Conservation (phyloP, 1,140 invertebrate species). For the Microplitis demolitor region DNA sequence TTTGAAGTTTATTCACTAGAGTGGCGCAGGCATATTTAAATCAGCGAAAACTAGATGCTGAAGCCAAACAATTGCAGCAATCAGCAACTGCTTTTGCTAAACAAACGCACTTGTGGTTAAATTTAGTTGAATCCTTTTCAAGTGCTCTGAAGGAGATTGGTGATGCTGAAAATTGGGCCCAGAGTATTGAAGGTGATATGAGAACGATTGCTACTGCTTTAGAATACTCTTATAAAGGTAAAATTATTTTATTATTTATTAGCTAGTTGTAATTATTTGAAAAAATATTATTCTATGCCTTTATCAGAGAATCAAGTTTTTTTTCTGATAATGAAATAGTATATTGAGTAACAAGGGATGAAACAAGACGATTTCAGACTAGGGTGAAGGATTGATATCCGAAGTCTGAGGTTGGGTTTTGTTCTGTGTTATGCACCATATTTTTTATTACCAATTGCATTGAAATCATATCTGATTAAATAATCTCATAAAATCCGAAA, state of each 20-base stretch:
- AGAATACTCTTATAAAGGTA: conserved; percentile 93
- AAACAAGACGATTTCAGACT: no score
- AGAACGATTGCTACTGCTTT: conserved; percentile 88
- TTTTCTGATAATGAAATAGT: no score
- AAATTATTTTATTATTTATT: neutral
- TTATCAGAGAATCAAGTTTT: no score
- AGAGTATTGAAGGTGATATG: conserved; percentile 96
- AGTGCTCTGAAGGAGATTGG: conserved; percentile 97
- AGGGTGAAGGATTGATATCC: no score
- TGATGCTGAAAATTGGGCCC: conserved; percentile 98
- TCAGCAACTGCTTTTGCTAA: conserved; percentile 94
- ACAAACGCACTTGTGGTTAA: conserved; percentile 95
- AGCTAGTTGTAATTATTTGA: neutral
- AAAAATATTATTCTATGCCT: neutral
- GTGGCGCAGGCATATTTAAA: conserved; percentile 98
- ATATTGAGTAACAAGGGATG: no score
- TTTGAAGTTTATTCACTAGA: conserved; percentile 54
- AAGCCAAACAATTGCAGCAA: conserved; percentile 94
- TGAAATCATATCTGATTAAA: no score
- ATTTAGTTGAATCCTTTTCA: conserved; percentile 93
- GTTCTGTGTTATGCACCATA: no score
- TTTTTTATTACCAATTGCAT: no score
- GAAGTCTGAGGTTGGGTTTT: no score
- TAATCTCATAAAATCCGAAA: no score
- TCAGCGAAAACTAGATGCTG: conserved; percentile 95